These are phyloP conservation scores for Oreochromis tanganicae DNA, from an alignment of 2,113 vertebrate genomes.

Conservation along the genomic window DNA sequence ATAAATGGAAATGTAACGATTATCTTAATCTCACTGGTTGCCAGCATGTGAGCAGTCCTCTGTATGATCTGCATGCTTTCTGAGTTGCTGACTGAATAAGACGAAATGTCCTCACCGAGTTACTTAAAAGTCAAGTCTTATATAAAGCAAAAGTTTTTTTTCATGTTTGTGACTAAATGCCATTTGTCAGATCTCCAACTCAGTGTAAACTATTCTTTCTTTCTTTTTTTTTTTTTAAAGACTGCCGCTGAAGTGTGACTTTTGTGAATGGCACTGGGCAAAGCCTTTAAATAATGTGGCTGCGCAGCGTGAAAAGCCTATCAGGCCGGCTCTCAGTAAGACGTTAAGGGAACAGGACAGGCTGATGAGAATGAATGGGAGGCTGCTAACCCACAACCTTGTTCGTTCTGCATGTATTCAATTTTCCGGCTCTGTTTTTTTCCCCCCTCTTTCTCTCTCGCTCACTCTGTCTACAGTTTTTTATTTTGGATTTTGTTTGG, in stretches of 20 bases:
- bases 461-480: background rate
- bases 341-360: constrained; percentile 25
- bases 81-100: background rate
- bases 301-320: constrained; percentile 17
- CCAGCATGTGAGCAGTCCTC: background rate
- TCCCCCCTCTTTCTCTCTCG: background rate
- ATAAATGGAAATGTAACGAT: background rate
- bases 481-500: background rate
- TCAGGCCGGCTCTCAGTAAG: constrained; percentile 24
- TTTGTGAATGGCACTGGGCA: background rate
- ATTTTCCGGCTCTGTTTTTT: background rate
- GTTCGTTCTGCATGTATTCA: constrained; percentile 38
- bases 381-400: constrained; percentile 1
- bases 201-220: background rate
- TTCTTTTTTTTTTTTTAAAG: background rate
- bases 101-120: background rate
- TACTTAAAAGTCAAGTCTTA: background rate
- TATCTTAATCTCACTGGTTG: background rate
- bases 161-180: background rate
- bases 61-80: background rate
- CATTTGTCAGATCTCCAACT: constrained; percentile 24
- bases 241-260: constrained; percentile 11
- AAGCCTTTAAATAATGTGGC: constrained; percentile 20
- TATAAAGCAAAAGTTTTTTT: background rate
- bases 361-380: constrained; percentile 58